Evolutionary conservation across 1,140 invertebrate species (phyloP), one percentile per base, ranked within the genome.

Genomic region (Tetragnatha versicolor): DNA sequence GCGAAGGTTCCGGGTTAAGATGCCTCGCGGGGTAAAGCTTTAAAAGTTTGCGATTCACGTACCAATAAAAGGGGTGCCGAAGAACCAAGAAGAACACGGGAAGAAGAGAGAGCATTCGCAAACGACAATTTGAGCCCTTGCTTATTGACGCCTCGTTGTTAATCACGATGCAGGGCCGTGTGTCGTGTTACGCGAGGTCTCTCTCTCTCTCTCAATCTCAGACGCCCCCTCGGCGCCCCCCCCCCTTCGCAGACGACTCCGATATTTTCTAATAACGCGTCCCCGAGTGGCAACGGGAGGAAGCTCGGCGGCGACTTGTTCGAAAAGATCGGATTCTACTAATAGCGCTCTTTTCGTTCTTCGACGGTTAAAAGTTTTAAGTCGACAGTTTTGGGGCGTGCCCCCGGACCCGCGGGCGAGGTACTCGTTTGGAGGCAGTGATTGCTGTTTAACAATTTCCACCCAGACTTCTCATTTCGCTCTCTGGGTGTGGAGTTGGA

Each of bases 101-200:
- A n/a, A n/a, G n/a, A 63, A 63, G 25, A 33, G 25, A 17, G 20
- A n/a, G 39, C 39, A 10, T 22, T n/a, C 17, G 47, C 66, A 69
- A 49, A 69, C 66, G 66, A 69, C 66, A 69, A 69, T 69, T 69
- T 69, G 66, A 69, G 47, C 29, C 63, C 63, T n/a, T 68, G n/a
- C 66, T 69, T 69, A 69, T 69, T 69, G 66, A 69, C 66, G 66
- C 66, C 66, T 69, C n/a, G 66, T 51, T 51, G 66, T 69, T 69
- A 69, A 69, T 69, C 66, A 69, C 53, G 66, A 49, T 14, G 20
- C 47, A 45, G 27, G 47, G 25, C 42, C 33, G 42, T 65, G 61
- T 68, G 63, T 68, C 66, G 66, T 53, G 66, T 69, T 69, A 69
- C 66, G 29, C 29, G 27, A 27, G 25, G 33, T 4, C 9, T 31